Percentiles rank a stretch among this genome's conserved stretches.
phyloP scores from a whole-genome alignment of 1,140 invertebrate species.

The Mya arenaria region DNA sequence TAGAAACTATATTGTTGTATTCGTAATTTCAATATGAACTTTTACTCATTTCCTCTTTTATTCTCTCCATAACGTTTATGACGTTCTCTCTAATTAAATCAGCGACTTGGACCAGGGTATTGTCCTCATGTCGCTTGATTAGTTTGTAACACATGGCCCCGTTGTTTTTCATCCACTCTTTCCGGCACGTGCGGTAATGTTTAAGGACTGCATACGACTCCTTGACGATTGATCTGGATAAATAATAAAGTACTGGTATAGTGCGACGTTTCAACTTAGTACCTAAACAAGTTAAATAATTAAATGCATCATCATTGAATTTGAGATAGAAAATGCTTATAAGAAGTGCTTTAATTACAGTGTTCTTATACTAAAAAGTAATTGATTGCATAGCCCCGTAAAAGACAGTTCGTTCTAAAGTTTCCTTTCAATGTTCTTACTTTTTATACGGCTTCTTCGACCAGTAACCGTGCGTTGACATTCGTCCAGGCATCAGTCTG shows the following conservation, averaged over 20 bases:
- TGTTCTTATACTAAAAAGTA: background rate
- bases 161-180: slow-evolving; percentile 18
- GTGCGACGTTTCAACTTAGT: background rate
- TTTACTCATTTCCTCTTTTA: no score
- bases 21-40: no score
- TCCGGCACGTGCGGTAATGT: slow-evolving; percentile 31
- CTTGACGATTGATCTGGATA: background rate
- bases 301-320: background rate
- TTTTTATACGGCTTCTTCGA: background rate
- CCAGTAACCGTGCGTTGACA: slow-evolving; percentile 34
- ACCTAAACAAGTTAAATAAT: background rate
- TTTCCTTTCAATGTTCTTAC: background rate
- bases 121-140: background rate
- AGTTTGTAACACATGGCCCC: slow-evolving; percentile 21
- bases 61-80: no score
- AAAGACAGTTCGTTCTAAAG: background rate
- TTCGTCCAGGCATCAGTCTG: background rate
- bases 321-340: background rate
- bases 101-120: background rate
- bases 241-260: background rate
- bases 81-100: background rate
- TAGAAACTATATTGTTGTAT: no score
- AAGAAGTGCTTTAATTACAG: background rate
- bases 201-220: background rate
- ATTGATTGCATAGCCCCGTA: background rate